A percentile compares a stretch with the other conserved stretches of the same genome.
phyloP scores from a whole-genome alignment of 1,140 invertebrate genomes.

The Hyles euphorbiae region DNA sequence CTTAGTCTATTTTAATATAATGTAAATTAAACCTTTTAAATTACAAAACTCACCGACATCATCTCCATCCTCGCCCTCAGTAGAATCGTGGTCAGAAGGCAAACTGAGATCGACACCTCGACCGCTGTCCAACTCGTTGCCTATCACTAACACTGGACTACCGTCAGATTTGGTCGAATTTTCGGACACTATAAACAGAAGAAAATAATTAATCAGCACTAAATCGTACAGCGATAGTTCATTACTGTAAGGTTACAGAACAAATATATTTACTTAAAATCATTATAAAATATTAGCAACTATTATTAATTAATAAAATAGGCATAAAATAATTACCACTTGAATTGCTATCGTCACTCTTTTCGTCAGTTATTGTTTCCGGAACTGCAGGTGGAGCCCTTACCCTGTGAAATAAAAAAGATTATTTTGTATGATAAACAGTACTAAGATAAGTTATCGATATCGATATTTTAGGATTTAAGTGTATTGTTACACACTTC shows the following conservation, averaged over 20 bases:
- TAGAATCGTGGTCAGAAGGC: constrained; percentile 86
- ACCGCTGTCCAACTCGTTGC: constrained; percentile 51
- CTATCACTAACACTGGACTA: constrained; percentile 55
- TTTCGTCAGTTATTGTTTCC: constrained; percentile 59
- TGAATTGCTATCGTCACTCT: constrained; percentile 62
- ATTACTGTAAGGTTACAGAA: too few relatives aligned
- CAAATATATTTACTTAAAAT: too few relatives aligned
- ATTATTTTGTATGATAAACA: too few relatives aligned
- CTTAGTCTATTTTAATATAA: too few relatives aligned
- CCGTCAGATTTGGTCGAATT: constrained; percentile 52
- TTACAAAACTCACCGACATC: constrained; percentile 42
- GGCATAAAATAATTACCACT: constrained; percentile 43
- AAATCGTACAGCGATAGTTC: too few relatives aligned
- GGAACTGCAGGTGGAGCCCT: constrained; percentile 44
- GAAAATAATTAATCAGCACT: not conserved
- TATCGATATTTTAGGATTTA: too few relatives aligned
- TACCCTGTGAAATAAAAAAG: constrained; percentile 28
- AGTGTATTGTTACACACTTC: too few relatives aligned
- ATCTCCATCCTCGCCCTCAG: constrained; percentile 84
- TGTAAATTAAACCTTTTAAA: too few relatives aligned
- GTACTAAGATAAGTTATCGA: too few relatives aligned
- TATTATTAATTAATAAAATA: too few relatives aligned
- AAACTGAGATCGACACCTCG: constrained; percentile 74
- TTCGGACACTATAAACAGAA: constrained; percentile 40
- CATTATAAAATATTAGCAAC: too few relatives aligned